Percentiles rank a stretch among this genome's conserved stretches.
Conservation (phyloP, 2,797 vertebrate species). For the Brotula barbata region DNA sequence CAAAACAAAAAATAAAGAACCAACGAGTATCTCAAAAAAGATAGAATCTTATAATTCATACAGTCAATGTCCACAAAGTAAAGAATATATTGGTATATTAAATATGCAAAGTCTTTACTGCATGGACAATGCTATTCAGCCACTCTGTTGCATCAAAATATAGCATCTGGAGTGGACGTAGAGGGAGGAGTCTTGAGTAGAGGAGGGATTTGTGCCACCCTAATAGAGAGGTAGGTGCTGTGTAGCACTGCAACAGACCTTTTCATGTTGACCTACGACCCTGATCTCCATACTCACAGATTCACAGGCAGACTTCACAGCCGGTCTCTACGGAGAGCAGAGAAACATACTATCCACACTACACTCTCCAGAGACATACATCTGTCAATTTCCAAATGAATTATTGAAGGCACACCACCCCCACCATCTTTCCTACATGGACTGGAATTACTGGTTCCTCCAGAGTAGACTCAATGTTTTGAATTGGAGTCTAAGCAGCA, state of each 20-base stretch:
- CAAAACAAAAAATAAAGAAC: not conserved
- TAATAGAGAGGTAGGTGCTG: slow-evolving; percentile 25
- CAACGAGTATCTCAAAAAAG: not conserved
- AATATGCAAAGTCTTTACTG: slow-evolving; percentile 21
- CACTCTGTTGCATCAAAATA: slow-evolving; percentile 19
- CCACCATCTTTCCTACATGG: slow-evolving; percentile 45
- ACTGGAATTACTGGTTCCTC: slow-evolving; percentile 54
- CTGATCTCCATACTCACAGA: slow-evolving; percentile 68
- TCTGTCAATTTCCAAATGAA: slow-evolving; percentile 70
- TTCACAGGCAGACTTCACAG: slow-evolving; percentile 58
- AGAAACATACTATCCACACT: slow-evolving; percentile 49
- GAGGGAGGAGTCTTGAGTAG: slow-evolving; percentile 8
- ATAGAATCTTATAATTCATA: not conserved
- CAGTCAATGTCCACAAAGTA: not conserved
- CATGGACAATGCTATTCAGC: not conserved
- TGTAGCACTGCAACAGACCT: slow-evolving; percentile 22
- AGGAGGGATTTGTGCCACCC: slow-evolving; percentile 33
- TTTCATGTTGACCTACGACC: slow-evolving; percentile 61
- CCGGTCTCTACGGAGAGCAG: slow-evolving; percentile 46
- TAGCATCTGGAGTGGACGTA: slow-evolving; percentile 28
- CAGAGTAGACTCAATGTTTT: slow-evolving; percentile 16
- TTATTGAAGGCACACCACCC: slow-evolving; percentile 59
- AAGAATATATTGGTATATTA: slow-evolving; percentile 3
- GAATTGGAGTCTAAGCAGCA: slow-evolving; percentile 26
- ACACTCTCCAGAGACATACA: slow-evolving; percentile 58